These are phyloP conservation scores for Sparus aurata DNA, from an alignment of 2,797 vertebrate genomes.

Conservation along the genomic window DNA sequence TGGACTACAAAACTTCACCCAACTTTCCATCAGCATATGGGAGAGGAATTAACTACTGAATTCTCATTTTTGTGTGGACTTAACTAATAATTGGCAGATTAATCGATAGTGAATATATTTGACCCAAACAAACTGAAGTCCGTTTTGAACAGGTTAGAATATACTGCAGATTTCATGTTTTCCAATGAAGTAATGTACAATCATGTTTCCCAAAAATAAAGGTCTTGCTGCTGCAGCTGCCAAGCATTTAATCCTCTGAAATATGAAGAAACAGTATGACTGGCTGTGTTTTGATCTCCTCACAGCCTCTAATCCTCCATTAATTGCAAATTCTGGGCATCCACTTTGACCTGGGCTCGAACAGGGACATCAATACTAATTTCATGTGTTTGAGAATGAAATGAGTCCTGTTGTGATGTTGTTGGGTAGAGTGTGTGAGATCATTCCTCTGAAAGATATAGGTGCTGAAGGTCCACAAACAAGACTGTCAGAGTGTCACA, in stretches of 20 bases:
- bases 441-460: conserved; percentile 24
- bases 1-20: too few species aligned
- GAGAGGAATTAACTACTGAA: too few species aligned
- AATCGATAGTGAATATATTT: too few species aligned
- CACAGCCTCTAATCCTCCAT: conserved; percentile 71
- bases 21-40: too few species aligned
- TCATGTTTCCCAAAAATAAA: conserved; percentile 50
- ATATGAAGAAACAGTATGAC: conserved; percentile 72
- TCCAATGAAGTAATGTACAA: conserved; percentile 11
- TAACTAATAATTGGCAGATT: too few species aligned
- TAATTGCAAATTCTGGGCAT: conserved; percentile 74
- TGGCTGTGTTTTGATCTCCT: conserved; percentile 71
- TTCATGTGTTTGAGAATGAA: conserved; percentile 34
- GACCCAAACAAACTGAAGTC: neutral
- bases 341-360: conserved; percentile 57
- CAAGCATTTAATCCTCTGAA: conserved; percentile 75
- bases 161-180: conserved; percentile 21
- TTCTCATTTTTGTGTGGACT: too few species aligned
- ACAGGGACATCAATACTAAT: conserved; percentile 38
- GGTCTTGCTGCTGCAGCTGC: conserved; percentile 36
- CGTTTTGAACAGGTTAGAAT: conserved; percentile 2
- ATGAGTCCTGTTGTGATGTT: conserved; percentile 12
- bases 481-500: neutral
- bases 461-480: conserved; percentile 33
- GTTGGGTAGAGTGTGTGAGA: conserved; percentile 12